Conservation (phyloP, 2,797 vertebrate species). For the Anisognathus igniventris region DNA sequence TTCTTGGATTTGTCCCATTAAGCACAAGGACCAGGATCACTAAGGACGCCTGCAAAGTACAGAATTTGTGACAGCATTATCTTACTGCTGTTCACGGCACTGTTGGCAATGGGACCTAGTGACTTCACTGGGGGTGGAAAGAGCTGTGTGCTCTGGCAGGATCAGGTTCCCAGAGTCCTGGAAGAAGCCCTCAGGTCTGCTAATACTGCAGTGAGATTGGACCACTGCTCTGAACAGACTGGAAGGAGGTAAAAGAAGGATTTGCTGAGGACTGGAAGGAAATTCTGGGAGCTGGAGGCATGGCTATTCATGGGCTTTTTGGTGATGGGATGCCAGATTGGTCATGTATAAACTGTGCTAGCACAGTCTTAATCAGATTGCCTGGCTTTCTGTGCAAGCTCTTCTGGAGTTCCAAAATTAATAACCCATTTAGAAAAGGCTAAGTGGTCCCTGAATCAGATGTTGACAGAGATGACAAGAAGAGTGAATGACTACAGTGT, state of each 20-base stretch:
- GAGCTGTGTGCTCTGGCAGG: neutral
- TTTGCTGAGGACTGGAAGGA: neutral
- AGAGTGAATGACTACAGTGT: neutral
- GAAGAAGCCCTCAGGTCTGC: neutral
- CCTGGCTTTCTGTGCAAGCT: neutral
- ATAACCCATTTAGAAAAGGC: conserved; percentile 6
- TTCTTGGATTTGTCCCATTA: neutral
- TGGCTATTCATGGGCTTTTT: neutral
- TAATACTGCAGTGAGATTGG: neutral
- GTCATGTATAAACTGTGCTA: neutral
- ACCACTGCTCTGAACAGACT: neutral
- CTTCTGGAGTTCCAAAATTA: conserved; percentile 38
- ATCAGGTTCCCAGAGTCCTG: neutral
- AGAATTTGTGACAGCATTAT: neutral
- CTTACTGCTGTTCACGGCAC: neutral
- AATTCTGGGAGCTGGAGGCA: neutral
- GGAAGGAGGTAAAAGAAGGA: neutral
- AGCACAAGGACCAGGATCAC: neutral
- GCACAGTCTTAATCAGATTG: neutral
- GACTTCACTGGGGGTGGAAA: neutral
- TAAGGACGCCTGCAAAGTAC: neutral
- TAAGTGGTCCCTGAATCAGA: neutral
- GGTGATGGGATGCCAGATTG: neutral
- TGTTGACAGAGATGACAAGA: neutral
- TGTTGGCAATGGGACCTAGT: neutral